A percentile compares a stretch with the other conserved stretches of the same genome.
These are phyloP conservation scores for Rhynchophorus ferrugineus DNA, from an alignment of 1,140 invertebrate species.

Conservation along the genomic window DNA sequence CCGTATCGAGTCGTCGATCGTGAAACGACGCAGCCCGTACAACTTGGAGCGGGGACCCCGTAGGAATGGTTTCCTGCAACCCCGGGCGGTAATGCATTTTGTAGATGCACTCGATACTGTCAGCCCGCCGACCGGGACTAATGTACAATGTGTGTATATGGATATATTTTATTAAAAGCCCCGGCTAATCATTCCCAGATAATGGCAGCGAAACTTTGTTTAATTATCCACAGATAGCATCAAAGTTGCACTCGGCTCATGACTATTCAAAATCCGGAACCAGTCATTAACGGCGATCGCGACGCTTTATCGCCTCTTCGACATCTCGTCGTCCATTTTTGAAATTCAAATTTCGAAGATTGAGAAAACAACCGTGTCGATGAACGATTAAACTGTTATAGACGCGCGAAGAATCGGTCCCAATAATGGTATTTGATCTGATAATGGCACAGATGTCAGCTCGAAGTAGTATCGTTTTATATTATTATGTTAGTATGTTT, in stretches of 20 bases:
- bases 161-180: slow-evolving; percentile 30
- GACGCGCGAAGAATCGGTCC: too few species aligned
- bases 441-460: too few species aligned
- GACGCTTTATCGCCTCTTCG: too few species aligned
- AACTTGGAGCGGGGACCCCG: slow-evolving; percentile 10
- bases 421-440: too few species aligned
- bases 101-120: slow-evolving; percentile 28
- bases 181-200: slow-evolving; percentile 20
- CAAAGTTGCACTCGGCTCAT: slow-evolving; percentile 14
- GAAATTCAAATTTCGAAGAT: too few species aligned
- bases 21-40: too few species aligned
- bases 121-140: slow-evolving; percentile 21
- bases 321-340: too few species aligned
- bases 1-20: neutral
- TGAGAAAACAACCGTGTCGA: too few species aligned
- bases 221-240: slow-evolving; percentile 20
- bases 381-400: too few species aligned
- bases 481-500: too few species aligned
- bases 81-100: slow-evolving; percentile 28
- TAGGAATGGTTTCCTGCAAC: slow-evolving; percentile 25
- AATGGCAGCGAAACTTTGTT: slow-evolving; percentile 19
- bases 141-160: slow-evolving; percentile 31
- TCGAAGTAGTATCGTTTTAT: too few species aligned
- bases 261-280: slow-evolving; percentile 15
- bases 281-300: too few species aligned